phyloP scores from a whole-genome alignment of 30 jellyfish, hydroid and myxozoan species.

The Aurelia aurita region DNA sequence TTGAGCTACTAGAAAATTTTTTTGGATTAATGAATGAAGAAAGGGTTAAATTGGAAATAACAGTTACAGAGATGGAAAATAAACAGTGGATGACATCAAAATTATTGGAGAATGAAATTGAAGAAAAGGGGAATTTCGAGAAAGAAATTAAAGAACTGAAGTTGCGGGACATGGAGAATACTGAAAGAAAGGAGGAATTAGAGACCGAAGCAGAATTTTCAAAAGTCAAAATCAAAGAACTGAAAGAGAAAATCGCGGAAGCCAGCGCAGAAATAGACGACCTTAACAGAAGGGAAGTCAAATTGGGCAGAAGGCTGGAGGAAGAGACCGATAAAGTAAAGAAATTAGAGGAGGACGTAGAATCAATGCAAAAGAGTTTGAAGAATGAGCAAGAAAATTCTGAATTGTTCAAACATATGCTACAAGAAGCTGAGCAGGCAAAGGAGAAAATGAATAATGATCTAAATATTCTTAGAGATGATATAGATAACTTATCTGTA shows the following conservation, averaged over 20 bases:
- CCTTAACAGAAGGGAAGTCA: not conserved
- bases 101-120: not conserved
- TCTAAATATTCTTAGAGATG: not conserved
- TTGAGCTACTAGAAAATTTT: not conserved
- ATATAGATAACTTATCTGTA: not conserved
- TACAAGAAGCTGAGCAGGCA: constrained; percentile 11
- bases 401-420: constrained; percentile 9
- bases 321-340: not conserved
- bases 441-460: constrained; percentile 25
- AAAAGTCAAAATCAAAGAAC: not conserved
- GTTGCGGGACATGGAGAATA: not conserved
- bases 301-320: not conserved
- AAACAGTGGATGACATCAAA: constrained; percentile 1
- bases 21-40: not conserved
- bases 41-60: not conserved
- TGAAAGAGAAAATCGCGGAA: constrained; percentile 5
- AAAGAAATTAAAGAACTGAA: not conserved
- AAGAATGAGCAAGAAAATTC: constrained; percentile 36
- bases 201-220: not conserved
- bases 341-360: not conserved
- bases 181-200: not conserved
- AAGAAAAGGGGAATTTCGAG: constrained; percentile 6
- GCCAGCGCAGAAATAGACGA: not conserved
- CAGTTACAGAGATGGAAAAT: constrained; percentile 18
- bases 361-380: not conserved